phyloP scores from a whole-genome alignment of 2,888 invertebrate species.

The Salticus scenicus region DNA sequence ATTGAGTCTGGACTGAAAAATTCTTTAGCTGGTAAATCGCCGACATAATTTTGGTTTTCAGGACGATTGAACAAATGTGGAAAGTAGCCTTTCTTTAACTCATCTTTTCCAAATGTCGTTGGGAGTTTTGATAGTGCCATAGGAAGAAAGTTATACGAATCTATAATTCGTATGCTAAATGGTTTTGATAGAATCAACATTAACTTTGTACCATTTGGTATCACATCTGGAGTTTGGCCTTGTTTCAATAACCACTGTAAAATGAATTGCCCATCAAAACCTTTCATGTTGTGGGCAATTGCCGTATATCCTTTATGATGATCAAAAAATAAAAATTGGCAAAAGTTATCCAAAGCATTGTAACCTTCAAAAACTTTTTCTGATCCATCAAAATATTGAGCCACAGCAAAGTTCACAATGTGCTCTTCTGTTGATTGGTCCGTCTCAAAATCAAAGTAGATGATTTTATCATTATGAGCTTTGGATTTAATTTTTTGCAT shows the following conservation, averaged over 20 bases:
- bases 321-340: neutral
- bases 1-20: slow-evolving; percentile 21
- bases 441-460: slow-evolving; percentile 33
- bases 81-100: slow-evolving; percentile 42
- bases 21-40: neutral
- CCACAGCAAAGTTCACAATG: slow-evolving; percentile 17
- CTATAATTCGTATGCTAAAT: slow-evolving; percentile 15
- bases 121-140: slow-evolving; percentile 38
- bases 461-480: neutral
- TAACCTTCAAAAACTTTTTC: slow-evolving; percentile 25
- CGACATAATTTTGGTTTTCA: slow-evolving; percentile 18
- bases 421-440: slow-evolving; percentile 21
- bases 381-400: slow-evolving; percentile 13
- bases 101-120: slow-evolving; percentile 22
- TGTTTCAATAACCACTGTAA: slow-evolving; percentile 20
- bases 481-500: neutral
- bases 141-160: slow-evolving; percentile 31
- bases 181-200: neutral
- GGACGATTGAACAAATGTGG: slow-evolving; percentile 33
- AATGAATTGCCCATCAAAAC: slow-evolving; percentile 36
- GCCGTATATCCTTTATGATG: slow-evolving; percentile 15
- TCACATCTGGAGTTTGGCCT: slow-evolving; percentile 5
- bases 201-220: slow-evolving; percentile 7
- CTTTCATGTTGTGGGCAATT: slow-evolving; percentile 46
- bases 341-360: neutral